Evolutionary conservation across 2,888 invertebrate genomes (phyloP), one percentile per base, ranked within the genome.

Genomic region (Drosophila kuntzei): DNA sequence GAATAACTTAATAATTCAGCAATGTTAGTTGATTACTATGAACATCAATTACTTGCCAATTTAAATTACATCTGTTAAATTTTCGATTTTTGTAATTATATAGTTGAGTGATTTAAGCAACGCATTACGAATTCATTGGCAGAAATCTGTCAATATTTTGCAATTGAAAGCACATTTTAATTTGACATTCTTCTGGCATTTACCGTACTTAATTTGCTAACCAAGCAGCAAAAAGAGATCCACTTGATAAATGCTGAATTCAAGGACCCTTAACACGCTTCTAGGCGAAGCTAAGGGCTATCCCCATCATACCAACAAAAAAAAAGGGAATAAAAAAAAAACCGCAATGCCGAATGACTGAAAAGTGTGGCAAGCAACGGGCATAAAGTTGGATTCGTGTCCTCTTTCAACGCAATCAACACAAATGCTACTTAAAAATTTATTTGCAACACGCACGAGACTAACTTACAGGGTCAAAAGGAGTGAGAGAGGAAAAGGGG

Each of bases 341-440:
- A 59, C 57, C 49, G 37, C 58, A 63, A 50, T 41, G 41, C 37
- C 54, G 57, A 54, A 54, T 54, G 47, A n/a, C 49, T 47, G 59
- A 58, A 41, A 51, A 34, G 46, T 70, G 71, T 20, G 62, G 62
- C 70, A 54, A 41, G 57, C 50, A 54, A 53, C 53, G 64, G 54
- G 73, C 62, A 74, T 68, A 65, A 74, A 69, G 61, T 76, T 76
- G 74, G 39, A 76, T 71, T 76, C 69, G 79, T 88, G 76, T 88
- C 84, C 87, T 72, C 79, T 78, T 89, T 87, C 84, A 87, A 83
- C 74, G 89, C 85, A 87, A 89, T 89, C 85, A 85, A 89, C 81
- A 80, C 87, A 87, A 89, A 85, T 87, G 89, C 85, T 89, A 85
- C 89, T 85, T 89, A 89, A 89, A 89, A 85, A 89, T 85, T 85